phyloP scores from a whole-genome alignment of 2,797 vertebrate species.

The Chelonia mydas region DNA sequence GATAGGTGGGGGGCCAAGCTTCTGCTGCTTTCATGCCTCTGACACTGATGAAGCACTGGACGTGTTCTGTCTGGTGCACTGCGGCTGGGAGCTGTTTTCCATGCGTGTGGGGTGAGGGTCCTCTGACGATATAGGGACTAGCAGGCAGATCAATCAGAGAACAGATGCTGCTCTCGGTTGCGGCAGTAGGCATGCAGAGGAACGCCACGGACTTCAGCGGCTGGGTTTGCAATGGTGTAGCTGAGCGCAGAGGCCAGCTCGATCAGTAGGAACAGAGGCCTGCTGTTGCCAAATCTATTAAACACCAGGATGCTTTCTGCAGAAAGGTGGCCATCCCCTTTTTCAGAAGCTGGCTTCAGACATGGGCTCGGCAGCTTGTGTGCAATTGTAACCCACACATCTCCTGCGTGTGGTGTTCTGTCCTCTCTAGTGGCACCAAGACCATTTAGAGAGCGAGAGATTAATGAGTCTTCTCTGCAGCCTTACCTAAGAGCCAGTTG shows the following conservation, averaged over 20 bases:
- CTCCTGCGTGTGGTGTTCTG: no score
- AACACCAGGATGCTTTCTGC: background rate
- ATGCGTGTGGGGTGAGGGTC: background rate
- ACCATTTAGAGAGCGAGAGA: no score
- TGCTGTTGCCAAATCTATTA: background rate
- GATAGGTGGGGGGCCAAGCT: background rate
- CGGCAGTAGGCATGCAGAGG: background rate
- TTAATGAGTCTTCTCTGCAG: no score
- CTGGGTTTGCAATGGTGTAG: background rate
- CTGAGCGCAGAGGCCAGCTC: background rate
- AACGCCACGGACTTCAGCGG: fast-evolving
- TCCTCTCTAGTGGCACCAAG: no score
- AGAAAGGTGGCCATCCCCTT: background rate
- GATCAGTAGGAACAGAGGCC: background rate
- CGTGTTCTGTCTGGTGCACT: fast-evolving
- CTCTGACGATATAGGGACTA: background rate
- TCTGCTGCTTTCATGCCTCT: background rate
- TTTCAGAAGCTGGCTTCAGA: background rate
- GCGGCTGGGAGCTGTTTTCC: fast-evolving
- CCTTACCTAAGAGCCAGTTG: no score
- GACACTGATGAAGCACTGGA: background rate
- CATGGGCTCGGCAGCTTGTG: background rate
- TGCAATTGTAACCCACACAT: no score
- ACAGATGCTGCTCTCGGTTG: fast-evolving
- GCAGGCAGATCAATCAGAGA: background rate